These are phyloP conservation scores for Xiphydria camelus DNA, from an alignment of 2,888 invertebrate species.

Conservation along the genomic window DNA sequence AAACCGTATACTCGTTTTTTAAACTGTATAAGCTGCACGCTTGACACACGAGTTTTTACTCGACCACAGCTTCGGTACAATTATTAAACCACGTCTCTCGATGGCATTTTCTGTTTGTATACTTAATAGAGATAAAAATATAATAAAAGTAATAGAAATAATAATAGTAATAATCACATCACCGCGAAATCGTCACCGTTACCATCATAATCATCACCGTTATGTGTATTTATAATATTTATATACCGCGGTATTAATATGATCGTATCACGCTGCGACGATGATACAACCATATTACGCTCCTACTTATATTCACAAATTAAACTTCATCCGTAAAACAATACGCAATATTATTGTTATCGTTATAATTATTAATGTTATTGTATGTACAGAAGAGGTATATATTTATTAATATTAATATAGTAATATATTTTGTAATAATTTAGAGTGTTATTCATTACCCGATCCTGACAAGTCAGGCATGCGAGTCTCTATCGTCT, in stretches of 20 bases:
- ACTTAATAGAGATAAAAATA: background rate
- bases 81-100: too few species aligned
- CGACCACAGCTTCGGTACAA: too few species aligned
- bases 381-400: constrained; percentile 50
- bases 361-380: constrained; percentile 37
- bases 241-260: constrained; percentile 37
- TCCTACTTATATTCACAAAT: constrained; percentile 35
- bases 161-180: constrained; percentile 21
- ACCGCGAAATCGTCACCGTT: background rate
- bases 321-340: constrained; percentile 19
- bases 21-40: too few species aligned
- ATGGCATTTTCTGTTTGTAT: too few species aligned
- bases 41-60: too few species aligned
- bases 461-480: too few species aligned
- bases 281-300: constrained; percentile 38
- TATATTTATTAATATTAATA: constrained; percentile 42
- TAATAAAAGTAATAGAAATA: constrained; percentile 10
- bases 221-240: constrained; percentile 43
- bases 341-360: constrained; percentile 15
- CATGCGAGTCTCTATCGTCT: too few species aligned
- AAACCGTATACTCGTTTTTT: too few species aligned
- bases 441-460: constrained; percentile 34
- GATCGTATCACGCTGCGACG: constrained; percentile 33
- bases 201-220: constrained; percentile 14
- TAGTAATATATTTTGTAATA: constrained; percentile 37